Base-by-base conservation (phyloP, 2,113 vertebrate genomes). In the Brevimyrus niger region DNA sequence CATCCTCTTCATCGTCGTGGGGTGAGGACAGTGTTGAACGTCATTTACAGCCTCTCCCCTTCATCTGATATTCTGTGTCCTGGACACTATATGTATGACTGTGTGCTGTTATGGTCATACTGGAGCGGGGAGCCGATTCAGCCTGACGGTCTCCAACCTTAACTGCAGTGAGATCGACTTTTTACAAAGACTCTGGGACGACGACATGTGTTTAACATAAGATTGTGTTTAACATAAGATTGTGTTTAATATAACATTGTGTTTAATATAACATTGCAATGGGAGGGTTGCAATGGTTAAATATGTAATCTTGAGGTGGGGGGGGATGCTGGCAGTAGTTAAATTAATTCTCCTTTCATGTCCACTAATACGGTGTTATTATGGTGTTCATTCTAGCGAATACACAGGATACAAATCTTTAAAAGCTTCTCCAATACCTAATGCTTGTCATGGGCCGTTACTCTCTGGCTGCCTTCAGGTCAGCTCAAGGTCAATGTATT, bases 1-100 rank as follows among this genome's bases (percentile, higher is more conserved):
- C 92, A 92, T 98, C 94, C 95, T 99, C 89, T 97, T 99, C 94
- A 92, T 97, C 90, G 96, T 92, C 0, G 96, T 98, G 19, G 95
- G 97, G 98, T 99, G 94, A 97, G 97, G 44, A 47, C 2, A 17
- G 58, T 44, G 42, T 38, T 80, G 35, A 19, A 19, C 42, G 15
- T 19, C 17, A 19, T 80, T 80, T 80, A 80, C 17, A 38, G 73
- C 35, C 10, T 80, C 73, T 76, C 73, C 13, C 13, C 73, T 42
- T 42, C n/a, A 11, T 31, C 61, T 31, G 61, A 69, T 31, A 69
- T 11, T 69, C 31, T 69, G 10, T 65, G 23, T 69, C 73, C 73
- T 42, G 15, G 35, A 80, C 1, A 42, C n/a, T 80, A 35, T 80
- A 80, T 19, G 42, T 80, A 80, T 19, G 31, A 80, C 73, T 42